Evolutionary conservation across 1,140 invertebrate species (phyloP), one percentile per base, ranked within the genome.

Genomic region (Drosophila saltans): DNA sequence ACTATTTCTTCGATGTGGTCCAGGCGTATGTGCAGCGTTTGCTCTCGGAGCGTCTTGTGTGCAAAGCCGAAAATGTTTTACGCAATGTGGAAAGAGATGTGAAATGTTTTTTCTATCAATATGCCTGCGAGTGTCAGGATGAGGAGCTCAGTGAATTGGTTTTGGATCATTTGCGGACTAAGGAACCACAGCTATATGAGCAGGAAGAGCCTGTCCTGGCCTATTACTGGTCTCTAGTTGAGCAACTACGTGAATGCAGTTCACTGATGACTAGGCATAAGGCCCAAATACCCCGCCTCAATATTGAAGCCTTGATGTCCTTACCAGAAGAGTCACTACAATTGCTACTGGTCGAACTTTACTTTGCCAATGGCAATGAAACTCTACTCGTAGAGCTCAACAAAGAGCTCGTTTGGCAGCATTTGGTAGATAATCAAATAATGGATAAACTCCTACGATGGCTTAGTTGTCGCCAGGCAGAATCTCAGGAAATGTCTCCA

Each of bases 51-150:
- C 69, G 90, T 5, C 80, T 92, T 2, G 89, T 92, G 0, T 92
- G 79, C 72, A 92, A 92, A 65, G 91, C 91, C 2, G 90, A 92
- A 61, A 81, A 80, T 39, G 91, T 92, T 4, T 61, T 92, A 1
- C 78, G 68, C 2, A 92, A 92, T 69, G 89, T 92, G 9, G 75
- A 90, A 1, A 43, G 89, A 1, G 79, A 92, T 60, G 84, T 91
- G 2, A 90, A 91, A 71, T 83, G 79, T 59, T 86, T 91, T 55
- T 92, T 90, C 57, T 92, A 85, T 55, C 88, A 92, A 36, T 92
- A 86, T 43, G 89, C 90, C 21, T 79, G 73, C 45, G 82, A 91
- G 65, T 91, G 81, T 41, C 70, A 80, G 28, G 78, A 92, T 66
- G 70, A 70, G 28, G 89, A 92, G 10, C 62, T 92, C 8, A 72